A percentile compares a stretch with the other conserved stretches of the same genome.
phyloP scores from a whole-genome alignment of 2,113 vertebrate genomes.

The Platanista minor region DNA sequence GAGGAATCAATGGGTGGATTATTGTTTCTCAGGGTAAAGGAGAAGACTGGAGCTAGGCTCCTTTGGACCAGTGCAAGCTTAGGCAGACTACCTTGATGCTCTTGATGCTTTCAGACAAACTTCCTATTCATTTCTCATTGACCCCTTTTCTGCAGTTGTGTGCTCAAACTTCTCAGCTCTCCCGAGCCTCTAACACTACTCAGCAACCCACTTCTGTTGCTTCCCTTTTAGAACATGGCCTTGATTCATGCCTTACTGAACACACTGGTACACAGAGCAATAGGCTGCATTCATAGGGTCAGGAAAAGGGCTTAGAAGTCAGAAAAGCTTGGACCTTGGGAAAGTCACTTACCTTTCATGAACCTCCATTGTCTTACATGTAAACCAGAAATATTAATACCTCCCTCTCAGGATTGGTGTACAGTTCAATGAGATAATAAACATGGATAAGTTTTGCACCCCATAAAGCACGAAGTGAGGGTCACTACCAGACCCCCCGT shows the following conservation, averaged over 20 bases:
- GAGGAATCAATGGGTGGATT: no score
- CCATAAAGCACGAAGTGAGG: neutral
- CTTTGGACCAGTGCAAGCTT: neutral
- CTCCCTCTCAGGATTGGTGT: neutral
- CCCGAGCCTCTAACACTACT: neutral
- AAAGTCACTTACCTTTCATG: neutral
- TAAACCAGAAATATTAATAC: neutral
- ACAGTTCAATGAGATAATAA: neutral
- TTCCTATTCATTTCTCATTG: neutral
- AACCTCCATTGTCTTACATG: neutral
- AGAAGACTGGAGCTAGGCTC: neutral
- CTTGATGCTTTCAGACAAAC: neutral
- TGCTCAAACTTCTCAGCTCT: neutral
- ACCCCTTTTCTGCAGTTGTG: neutral
- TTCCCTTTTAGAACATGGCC: neutral
- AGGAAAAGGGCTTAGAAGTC: neutral
- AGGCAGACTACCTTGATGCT: neutral
- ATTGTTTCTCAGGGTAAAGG: neutral
- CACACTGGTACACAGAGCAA: neutral
- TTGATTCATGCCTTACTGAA: neutral
- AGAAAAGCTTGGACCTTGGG: neutral
- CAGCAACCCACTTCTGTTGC: neutral
- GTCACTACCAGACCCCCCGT: neutral
- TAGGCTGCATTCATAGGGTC: neutral
- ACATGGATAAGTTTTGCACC: neutral